A percentile compares a stretch with the other conserved stretches of the same genome.
Conservation (phyloP, 1,140 invertebrate species). For the Samia ricini region DNA sequence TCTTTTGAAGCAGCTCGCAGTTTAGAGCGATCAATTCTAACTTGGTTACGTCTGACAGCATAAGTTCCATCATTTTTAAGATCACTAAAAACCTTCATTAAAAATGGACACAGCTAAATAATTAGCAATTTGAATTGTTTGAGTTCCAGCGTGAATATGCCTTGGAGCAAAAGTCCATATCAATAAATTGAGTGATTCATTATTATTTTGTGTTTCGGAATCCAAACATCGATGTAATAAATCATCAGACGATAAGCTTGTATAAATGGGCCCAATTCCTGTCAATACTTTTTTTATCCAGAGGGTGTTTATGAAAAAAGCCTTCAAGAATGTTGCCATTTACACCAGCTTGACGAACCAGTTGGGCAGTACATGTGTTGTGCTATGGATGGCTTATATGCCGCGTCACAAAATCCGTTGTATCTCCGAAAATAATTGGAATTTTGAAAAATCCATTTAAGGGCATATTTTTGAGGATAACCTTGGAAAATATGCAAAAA, state of each 20-base stretch:
- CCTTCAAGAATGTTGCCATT: not conserved
- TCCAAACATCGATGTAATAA: too few relatives aligned
- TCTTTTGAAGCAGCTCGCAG: slow-evolving; percentile 5
- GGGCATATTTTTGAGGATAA: too few relatives aligned
- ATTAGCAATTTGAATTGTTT: not conserved
- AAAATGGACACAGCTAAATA: not conserved
- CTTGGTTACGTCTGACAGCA: not conserved
- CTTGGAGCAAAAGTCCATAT: not conserved
- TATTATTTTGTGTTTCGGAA: not conserved
- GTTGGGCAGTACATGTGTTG: not conserved
- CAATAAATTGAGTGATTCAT: not conserved
- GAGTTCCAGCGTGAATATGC: not conserved
- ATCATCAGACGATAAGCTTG: not conserved
- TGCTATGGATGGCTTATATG: too few relatives aligned
- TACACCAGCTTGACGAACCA: slow-evolving; percentile 2
- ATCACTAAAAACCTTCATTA: not conserved
- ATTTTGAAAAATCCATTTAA: too few relatives aligned
- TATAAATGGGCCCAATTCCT: not conserved
- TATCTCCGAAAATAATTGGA: too few relatives aligned
- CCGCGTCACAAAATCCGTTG: too few relatives aligned
- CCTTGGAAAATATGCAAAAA: too few relatives aligned
- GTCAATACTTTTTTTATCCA: not conserved
- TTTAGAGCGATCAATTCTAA: slow-evolving; percentile 5
- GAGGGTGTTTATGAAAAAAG: not conserved
- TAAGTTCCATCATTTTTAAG: not conserved